These are phyloP conservation scores for Gasterosteus nipponicus DNA, from an alignment of 2,113 vertebrate genomes.

Conservation along the genomic window DNA sequence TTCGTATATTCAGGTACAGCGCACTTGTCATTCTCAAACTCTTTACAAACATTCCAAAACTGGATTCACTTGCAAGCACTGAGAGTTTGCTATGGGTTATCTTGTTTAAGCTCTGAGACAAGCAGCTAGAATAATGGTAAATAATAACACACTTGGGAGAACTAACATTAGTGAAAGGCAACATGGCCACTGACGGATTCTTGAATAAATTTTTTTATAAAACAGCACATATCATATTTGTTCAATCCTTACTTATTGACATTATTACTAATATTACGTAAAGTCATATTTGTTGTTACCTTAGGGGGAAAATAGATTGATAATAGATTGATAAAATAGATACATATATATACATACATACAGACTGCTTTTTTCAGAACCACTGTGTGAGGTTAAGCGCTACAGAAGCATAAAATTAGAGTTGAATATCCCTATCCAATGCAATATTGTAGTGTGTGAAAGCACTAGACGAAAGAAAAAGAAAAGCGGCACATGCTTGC, in stretches of 20 bases:
- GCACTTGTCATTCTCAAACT: background rate
- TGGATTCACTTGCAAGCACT: background rate
- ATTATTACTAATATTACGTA: background rate
- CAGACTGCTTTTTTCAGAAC: conserved; percentile 4
- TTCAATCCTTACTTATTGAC: background rate
- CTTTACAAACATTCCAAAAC: background rate
- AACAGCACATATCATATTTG: background rate
- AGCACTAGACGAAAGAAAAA: conserved; percentile 36
- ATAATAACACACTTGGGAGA: background rate
- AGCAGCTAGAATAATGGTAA: background rate
- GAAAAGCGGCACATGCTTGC: conserved; percentile 21
- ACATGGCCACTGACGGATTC: background rate
- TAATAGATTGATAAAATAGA: too few relatives aligned
- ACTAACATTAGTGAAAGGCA: background rate
- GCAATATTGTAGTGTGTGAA: background rate
- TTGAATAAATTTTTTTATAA: background rate
- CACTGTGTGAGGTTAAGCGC: background rate
- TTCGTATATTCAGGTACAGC: background rate
- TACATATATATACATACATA: too few relatives aligned
- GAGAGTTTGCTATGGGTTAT: background rate
- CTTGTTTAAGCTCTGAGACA: background rate
- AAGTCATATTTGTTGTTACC: background rate
- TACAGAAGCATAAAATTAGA: background rate
- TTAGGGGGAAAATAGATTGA: background rate
- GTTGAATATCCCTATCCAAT: background rate